Evolutionary conservation across 2,797 vertebrate species (phyloP).

Genomic region (Avahi laniger): DNA sequence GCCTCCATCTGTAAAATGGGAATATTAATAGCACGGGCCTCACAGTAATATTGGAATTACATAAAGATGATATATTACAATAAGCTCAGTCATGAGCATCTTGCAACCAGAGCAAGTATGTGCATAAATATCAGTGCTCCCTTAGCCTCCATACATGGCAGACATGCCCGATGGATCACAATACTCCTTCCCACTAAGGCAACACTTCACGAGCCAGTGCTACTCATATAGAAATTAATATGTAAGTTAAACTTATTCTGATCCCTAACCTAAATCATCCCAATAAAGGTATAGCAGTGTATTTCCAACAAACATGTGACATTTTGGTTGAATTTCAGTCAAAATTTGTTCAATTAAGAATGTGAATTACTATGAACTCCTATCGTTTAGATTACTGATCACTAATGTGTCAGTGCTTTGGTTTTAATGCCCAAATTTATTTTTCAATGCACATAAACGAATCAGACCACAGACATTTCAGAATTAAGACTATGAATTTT

Average conservation of each 20-base stretch:
- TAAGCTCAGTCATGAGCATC: neutral
- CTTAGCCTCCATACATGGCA: neutral
- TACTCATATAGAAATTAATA: neutral
- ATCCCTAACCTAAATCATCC: conserved; percentile 10
- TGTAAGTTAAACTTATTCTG: neutral
- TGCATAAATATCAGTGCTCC: neutral
- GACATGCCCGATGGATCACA: neutral
- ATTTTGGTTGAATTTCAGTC: conserved; percentile 31
- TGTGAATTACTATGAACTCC: neutral
- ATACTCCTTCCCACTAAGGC: neutral
- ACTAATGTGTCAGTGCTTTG: neutral
- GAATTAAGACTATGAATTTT: neutral
- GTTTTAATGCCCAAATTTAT: conserved; percentile 1
- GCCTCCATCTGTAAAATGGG: conserved; percentile 70
- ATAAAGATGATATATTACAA: neutral
- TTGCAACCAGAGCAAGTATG: neutral
- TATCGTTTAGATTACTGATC: neutral
- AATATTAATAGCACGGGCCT: conserved; percentile 63
- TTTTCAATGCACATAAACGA: conserved; percentile 13
- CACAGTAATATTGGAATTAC: neutral
- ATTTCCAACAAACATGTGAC: conserved; percentile 4
- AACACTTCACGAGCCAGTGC: neutral
- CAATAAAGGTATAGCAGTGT: neutral
- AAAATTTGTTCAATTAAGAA: conserved; percentile 32
- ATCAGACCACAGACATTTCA: neutral